Evolutionary conservation across 2,797 vertebrate genomes (phyloP).

Genomic region (Macropodus opercularis): DNA sequence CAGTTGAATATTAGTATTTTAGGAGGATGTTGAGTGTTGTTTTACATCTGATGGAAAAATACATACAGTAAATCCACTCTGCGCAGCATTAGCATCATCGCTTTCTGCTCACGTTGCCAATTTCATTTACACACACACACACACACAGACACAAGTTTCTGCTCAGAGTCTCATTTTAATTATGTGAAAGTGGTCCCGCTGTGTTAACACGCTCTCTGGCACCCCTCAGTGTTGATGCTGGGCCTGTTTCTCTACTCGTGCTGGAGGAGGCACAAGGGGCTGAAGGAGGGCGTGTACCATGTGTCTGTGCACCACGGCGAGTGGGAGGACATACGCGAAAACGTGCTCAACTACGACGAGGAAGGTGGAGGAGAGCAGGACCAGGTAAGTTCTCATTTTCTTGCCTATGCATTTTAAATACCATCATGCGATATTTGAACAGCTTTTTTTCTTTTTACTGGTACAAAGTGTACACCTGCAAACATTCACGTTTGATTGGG

Average conservation of each 20-base stretch:
- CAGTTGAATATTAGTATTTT: background rate
- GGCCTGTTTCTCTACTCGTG: slow-evolving; percentile 86
- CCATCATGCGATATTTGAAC: background rate
- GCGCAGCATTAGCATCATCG: background rate
- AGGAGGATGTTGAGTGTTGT: background rate
- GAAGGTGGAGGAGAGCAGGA: slow-evolving; percentile 92
- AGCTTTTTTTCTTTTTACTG: background rate
- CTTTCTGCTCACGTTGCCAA: slow-evolving; percentile 34
- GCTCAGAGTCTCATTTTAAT: slow-evolving; percentile 37
- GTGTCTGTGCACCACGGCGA: slow-evolving; percentile 84
- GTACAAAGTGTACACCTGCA: background rate
- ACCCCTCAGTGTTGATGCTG: slow-evolving; percentile 84
- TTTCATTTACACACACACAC: slow-evolving; percentile 28
- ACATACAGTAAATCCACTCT: background rate
- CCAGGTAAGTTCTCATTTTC: slow-evolving; percentile 77
- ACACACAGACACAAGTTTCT: no score
- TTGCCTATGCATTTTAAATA: slow-evolving; percentile 22
- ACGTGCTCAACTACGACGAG: slow-evolving; percentile 91
- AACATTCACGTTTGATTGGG: slow-evolving; percentile 6
- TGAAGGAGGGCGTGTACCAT: slow-evolving; percentile 84
- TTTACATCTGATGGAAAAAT: slow-evolving; percentile 12
- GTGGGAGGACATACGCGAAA: slow-evolving; percentile 90
- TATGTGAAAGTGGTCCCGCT: slow-evolving; percentile 15
- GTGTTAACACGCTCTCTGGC: slow-evolving; percentile 70
- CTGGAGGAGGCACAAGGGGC: slow-evolving; percentile 83